A percentile compares a stretch with the other conserved stretches of the same genome.
Evolutionary conservation across 2,113 vertebrate genomes (phyloP).

Genomic region (Hepsetus odoe): DNA sequence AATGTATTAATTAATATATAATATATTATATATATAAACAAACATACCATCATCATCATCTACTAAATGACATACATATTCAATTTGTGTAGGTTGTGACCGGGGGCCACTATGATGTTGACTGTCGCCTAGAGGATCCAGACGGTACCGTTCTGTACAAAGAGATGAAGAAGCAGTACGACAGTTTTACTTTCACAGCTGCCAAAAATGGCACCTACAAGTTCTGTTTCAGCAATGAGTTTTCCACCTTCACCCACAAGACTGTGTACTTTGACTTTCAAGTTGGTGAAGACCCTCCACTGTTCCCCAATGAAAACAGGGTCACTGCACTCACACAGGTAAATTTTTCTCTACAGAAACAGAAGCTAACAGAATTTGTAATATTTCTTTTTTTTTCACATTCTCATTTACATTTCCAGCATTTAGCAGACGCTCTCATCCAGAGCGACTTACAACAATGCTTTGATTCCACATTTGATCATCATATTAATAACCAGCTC

Average conservation of each 20-base stretch:
- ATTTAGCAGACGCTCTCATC: no score
- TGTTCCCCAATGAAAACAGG: conserved; percentile 96
- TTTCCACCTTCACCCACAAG: conserved; percentile 99
- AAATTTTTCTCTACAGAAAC: no score
- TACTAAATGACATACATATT: background rate
- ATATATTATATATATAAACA: no score
- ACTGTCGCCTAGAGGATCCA: conserved; percentile 93
- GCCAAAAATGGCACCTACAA: conserved; percentile 92
- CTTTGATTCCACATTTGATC: no score
- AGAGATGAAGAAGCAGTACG: conserved; percentile 98
- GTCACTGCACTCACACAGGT: conserved; percentile 97
- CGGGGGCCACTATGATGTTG: conserved; percentile 97
- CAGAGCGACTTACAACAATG: no score
- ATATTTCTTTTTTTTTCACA: background rate
- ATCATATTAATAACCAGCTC: no score
- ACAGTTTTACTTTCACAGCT: conserved; percentile 95
- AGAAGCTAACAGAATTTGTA: background rate
- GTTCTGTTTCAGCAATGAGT: conserved; percentile 99
- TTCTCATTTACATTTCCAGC: no score
- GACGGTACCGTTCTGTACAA: conserved; percentile 91
- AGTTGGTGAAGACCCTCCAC: conserved; percentile 94
- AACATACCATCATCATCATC: no score
- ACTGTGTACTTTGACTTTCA: conserved; percentile 98
- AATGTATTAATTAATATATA: no score
- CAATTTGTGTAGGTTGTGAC: conserved; percentile 86